Evolutionary conservation across 2,113 vertebrate species (phyloP), one percentile per base, ranked within the genome.

Genomic region (Macheiramphus alcinus): DNA sequence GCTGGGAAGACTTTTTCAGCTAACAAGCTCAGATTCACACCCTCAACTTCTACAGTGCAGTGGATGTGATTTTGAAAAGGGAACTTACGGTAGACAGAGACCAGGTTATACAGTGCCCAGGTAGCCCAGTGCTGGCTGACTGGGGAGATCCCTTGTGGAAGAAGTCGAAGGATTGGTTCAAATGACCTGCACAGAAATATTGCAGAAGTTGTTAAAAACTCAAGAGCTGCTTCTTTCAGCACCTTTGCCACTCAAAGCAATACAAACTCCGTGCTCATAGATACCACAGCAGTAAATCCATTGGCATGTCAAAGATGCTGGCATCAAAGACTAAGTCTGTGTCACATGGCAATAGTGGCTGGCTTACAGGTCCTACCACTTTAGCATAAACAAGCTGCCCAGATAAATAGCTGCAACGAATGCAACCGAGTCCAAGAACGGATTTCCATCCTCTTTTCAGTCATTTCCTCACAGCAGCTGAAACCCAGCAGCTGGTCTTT

Each of bases 71-170:
- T 72, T 59, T 6, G 6, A 27, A 45, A 81, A 3, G 34, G 53
- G 42, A 97, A 99, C 99, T 99, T 98, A 99, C 99, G 98, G 98
- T 99, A 99, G 94, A 99, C 99, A 34, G 99, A 99, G 66, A 99
- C 99, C 50, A 99, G 98, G 98, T 99, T 99, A 97, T 97, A 99
- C 38, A 99, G 98, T 11, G 99, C 99, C 99, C 99, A 99, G 8
- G 99, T 99, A 50, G 99, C 99, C 99, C 99, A 99, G 97, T 99
- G 99, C 98, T 99, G 99, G 96, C 99, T 99, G 94, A 99, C 99
- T 1, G 99, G 99, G 27, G 99, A 98, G 76, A 99, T 98, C 58
- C 98, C 96, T 98, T 99, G 99, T 48, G 99, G 99, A 83, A 99
- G 98, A 70, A 99, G 99, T n/a, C 99, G 99, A 40, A 99, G 99